Evolutionary conservation across 2,113 vertebrate genomes (phyloP), one percentile per base, ranked within the genome.

Genomic region (Hemiprocne comata): DNA sequence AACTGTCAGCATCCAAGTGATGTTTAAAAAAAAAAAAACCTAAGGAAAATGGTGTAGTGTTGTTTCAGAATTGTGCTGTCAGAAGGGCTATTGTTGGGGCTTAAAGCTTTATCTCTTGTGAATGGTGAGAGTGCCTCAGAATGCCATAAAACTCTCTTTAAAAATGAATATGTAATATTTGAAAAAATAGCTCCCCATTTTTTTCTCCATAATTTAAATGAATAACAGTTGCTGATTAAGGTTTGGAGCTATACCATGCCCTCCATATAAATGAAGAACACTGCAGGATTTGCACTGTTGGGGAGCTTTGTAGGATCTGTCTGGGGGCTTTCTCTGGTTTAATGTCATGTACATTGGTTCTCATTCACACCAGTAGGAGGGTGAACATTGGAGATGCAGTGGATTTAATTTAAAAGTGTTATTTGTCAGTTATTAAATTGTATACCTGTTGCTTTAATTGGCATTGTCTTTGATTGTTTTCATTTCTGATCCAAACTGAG

Each of bases 1-100:
- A 96, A 61, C 76, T 96, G 96, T 96, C 94, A 97, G 46, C 8
- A 1, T 88, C 93, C 74, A 94, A 94, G 77, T 92, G 44, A 82
- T 93, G 67, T 46, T 90, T 55, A 85, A 96, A 82, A 96, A 95
- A 96, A 95, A 91, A 85, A 84, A 87, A 82, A 97, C 96, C 98
- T 97, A 97, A 95, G 81, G 93, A 78, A 92, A 97, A 96, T 95
- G 44, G 74, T 94, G 97, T 78, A 20, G 74, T 74, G 73, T 94
- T n/a, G 54, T 94, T 91, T 97, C 73, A 90, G 85, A 97, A 94
- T 89, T 93, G 66, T 80, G 44, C 92, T 97, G 95, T 96, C 88
- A 87, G 88, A 86, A 42, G 97, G 74, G 74, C 85, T 89, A 4
- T 90, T 96, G 66, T 94, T 95, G 70, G 40, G 50, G 72, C 69